These are phyloP conservation scores for Crocallis elinguaria DNA, from an alignment of 2,888 invertebrate species.

Conservation along the genomic window DNA sequence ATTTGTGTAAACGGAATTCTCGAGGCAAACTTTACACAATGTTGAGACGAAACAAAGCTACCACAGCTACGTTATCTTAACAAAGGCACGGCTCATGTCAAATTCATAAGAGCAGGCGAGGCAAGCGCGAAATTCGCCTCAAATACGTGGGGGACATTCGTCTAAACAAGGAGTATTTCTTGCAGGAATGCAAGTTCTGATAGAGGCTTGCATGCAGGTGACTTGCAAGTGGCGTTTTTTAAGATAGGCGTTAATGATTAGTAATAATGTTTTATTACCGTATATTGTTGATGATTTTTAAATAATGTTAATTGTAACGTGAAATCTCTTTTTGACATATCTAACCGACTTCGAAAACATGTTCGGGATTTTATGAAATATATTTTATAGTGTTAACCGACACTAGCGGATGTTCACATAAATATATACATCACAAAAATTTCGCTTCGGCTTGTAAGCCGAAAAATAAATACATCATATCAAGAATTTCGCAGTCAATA, in stretches of 20 bases:
- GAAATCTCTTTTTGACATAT: too few species aligned
- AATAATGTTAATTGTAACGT: too few species aligned
- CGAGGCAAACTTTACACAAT: conserved; percentile 12
- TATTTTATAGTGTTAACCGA: too few species aligned
- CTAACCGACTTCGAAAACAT: too few species aligned
- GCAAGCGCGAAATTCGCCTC: conserved; percentile 55
- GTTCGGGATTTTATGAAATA: too few species aligned
- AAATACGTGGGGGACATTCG: conserved; percentile 50
- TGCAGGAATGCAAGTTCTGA: conserved; percentile 47
- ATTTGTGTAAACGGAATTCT: conserved; percentile 16
- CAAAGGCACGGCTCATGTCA: conserved; percentile 52
- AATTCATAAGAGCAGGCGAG: conserved; percentile 57
- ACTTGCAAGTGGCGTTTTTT: neutral
- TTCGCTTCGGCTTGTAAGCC: too few species aligned
- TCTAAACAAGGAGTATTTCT: conserved; percentile 50
- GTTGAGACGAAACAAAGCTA: conserved; percentile 21
- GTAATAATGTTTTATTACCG: neutral
- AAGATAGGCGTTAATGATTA: neutral
- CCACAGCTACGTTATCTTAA: conserved; percentile 16
- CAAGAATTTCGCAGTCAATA: too few species aligned
- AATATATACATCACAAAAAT: too few species aligned
- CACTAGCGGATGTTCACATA: too few species aligned
- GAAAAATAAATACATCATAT: too few species aligned
- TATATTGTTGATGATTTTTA: neutral
- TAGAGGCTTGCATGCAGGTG: conserved; percentile 27